Evolutionary conservation across 2,888 invertebrate species (phyloP).

Genomic region (Pasiphila rectangulata): DNA sequence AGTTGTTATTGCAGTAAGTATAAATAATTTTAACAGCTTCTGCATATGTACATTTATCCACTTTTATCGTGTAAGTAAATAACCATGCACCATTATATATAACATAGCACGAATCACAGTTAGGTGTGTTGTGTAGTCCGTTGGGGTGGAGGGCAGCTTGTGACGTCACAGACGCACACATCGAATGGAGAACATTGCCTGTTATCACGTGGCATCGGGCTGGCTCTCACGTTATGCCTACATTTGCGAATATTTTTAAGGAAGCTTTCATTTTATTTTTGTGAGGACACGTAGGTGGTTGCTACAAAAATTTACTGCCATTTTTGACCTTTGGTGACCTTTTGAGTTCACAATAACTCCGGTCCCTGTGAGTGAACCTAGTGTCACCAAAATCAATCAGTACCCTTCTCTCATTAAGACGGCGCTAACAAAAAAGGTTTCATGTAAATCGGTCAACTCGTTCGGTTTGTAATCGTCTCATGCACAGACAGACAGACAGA

Average conservation of each 20-base stretch:
- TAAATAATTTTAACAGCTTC: conserved; percentile 4
- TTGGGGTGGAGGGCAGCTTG: conserved; percentile 22
- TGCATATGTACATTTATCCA: conserved; percentile 7
- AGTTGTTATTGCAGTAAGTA: not conserved
- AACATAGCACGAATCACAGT: conserved; percentile 14
- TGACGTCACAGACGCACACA: conserved; percentile 43
- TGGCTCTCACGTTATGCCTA: conserved; percentile 24
- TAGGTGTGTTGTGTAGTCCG: conserved; percentile 7
- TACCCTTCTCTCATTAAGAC: no score
- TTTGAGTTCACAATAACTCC: not conserved
- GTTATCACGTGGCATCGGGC: conserved; percentile 44
- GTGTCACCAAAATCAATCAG: no score
- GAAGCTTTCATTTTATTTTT: conserved; percentile 7
- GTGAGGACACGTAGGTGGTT: not conserved
- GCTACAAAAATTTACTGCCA: not conserved
- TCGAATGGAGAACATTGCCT: conserved; percentile 17
- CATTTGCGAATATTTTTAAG: conserved; percentile 6
- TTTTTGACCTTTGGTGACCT: not conserved
- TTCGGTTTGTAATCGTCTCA: no score
- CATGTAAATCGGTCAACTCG: no score
- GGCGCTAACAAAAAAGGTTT: no score
- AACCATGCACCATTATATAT: conserved; percentile 18
- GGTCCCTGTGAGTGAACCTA: no score
- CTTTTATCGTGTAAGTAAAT: conserved; percentile 7
- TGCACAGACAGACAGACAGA: no score